A percentile compares a stretch with the other conserved stretches of the same genome.
Evolutionary conservation across 64 coral and sea anemone genomes (phyloP).

Genomic region (Montipora foliosa): DNA sequence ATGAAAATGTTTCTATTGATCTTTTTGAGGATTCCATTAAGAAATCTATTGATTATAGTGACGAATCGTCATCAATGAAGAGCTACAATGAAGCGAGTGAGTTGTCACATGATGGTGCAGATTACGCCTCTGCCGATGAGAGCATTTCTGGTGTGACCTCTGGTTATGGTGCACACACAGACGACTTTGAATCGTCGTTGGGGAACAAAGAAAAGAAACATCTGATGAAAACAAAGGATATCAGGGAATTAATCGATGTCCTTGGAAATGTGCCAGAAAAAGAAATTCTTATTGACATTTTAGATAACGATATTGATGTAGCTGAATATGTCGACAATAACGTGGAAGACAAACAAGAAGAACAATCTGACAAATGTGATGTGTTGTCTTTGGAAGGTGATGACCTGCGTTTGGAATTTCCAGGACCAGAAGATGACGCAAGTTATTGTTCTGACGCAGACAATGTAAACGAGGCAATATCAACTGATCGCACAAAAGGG

Average conservation of each 20-base stretch:
- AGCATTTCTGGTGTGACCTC: background rate
- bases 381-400: background rate
- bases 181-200: background rate
- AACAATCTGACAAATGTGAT: background rate
- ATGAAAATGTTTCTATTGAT: background rate
- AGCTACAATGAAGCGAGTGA: background rate
- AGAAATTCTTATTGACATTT: background rate
- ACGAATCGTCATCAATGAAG: background rate
- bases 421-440: background rate
- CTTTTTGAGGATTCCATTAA: background rate
- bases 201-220: background rate
- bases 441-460: background rate
- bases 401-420: background rate
- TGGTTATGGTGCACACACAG: background rate
- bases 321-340: background rate
- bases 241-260: conserved; percentile 2
- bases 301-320: background rate
- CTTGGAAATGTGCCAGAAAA: conserved; percentile 19
- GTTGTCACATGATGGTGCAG: background rate
- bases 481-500: too few relatives aligned
- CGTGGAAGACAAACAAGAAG: background rate
- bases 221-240: background rate
- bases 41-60: background rate
- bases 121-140: background rate
- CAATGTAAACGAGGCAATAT: background rate